Conservation (phyloP, 2,797 vertebrate genomes). For the Diplodus sargus region DNA sequence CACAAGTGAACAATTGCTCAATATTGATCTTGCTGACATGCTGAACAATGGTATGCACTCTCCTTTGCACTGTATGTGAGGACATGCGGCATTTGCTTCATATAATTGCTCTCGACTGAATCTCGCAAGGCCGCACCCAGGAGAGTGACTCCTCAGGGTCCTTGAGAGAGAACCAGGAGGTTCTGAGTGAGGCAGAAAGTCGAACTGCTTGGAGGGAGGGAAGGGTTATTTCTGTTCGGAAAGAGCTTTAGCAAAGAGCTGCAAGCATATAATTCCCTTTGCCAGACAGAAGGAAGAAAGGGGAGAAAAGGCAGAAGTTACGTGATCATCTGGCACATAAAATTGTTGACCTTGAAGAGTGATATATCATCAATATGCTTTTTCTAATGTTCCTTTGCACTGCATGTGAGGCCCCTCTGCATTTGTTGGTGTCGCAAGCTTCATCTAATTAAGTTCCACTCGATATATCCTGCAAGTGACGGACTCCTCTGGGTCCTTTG, state of each 20-base stretch:
- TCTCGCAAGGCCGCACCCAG: conserved; percentile 17
- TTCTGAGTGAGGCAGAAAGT: conserved; percentile 16
- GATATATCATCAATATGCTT: conserved; percentile 32
- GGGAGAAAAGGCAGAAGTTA: conserved; percentile 11
- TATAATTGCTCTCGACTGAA: conserved; percentile 37
- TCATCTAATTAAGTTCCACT: conserved; percentile 62
- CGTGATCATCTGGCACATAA: not conserved
- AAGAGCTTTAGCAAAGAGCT: conserved; percentile 35
- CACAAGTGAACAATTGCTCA: not conserved
- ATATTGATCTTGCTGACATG: conserved; percentile 16
- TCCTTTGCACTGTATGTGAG: not conserved
- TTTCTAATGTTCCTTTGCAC: conserved; percentile 26
- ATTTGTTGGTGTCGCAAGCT: conserved; percentile 41
- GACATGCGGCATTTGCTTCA: conserved; percentile 33
- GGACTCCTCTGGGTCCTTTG: conserved; percentile 35
- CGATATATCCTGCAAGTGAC: conserved; percentile 42
- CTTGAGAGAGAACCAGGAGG: conserved; percentile 15
- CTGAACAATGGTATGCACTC: conserved; percentile 4
- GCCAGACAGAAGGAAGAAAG: conserved; percentile 31
- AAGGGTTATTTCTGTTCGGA: conserved; percentile 3
- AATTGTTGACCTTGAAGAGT: conserved; percentile 18
- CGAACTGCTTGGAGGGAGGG: conserved; percentile 8
- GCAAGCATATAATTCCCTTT: conserved; percentile 46
- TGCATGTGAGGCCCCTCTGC: conserved; percentile 25
- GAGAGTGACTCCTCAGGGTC: conserved; percentile 17